Evolutionary conservation across 2,888 invertebrate species (phyloP), one percentile per base, ranked within the genome.

Genomic region (Drosophila melanosoma): DNA sequence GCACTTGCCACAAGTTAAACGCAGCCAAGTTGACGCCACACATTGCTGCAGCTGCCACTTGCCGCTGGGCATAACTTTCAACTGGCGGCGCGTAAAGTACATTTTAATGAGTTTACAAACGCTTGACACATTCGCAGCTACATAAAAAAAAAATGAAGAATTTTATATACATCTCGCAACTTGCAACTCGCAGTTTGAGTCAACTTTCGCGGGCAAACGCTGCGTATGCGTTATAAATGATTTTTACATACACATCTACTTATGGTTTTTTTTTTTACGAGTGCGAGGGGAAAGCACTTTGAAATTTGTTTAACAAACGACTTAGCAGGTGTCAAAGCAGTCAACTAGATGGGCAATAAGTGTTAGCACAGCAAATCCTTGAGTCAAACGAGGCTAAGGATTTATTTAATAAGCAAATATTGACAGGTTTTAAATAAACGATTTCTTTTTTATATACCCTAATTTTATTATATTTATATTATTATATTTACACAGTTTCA

Each of bases 61-160:
- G 60, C 66, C 60, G 33, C 59, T 36, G 49, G 48, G 48, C 61
- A 87, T 84, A 82, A 83, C 85, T 84, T 84, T 69, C 75, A 79
- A 60, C 79, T 76, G 62, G 66, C 69, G 67, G 63, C 68, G 51
- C 62, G 59, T 70, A 68, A 57, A 80, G 73, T 64, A 82, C 78
- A 85, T 85, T 88, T 85, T 85, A 85, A 85, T 85, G 85, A 88
- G 85, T 85, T 88, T 85, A 83, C 87, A 86, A 85, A 83, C 87
- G 89, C 83, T 88, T 83, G 83, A 85, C 88, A 88, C 85, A 85
- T 85, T 88, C 87, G 83, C 88, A 67, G 70, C 61, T 58, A 52
- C 79, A 77, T 85, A 79, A 84, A 85, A 70, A 71, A 80, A 83
- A 87, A 70, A 59, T 45, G 36, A 53, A 32, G 36, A 59, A 60